Evolutionary conservation across 2,888 invertebrate species (phyloP).

Genomic region (Subacronicta megacephala): DNA sequence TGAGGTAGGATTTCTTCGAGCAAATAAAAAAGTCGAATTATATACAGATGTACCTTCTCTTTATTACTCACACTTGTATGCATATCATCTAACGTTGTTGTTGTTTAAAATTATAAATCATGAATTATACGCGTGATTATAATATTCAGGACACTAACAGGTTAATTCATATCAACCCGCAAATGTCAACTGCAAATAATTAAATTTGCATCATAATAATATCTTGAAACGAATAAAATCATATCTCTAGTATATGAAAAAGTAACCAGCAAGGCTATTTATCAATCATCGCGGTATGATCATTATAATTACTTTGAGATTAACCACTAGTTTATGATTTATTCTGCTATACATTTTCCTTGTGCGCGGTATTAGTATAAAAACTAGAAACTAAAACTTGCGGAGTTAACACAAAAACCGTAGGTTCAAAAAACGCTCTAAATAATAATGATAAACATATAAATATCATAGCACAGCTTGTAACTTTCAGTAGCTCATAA

Average conservation of each 20-base stretch:
- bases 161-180: constrained; percentile 39
- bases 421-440: constrained; percentile 8
- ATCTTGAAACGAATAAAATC: constrained; percentile 35
- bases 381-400: constrained; percentile 17
- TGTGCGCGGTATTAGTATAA: constrained; percentile 32
- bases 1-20: too few species aligned
- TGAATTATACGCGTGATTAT: constrained; percentile 6
- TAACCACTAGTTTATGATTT: constrained; percentile 37
- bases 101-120: background rate
- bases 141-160: constrained; percentile 26
- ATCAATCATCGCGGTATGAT: constrained; percentile 52
- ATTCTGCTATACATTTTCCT: constrained; percentile 49
- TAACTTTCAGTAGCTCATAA: too few species aligned
- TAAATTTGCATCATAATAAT: constrained; percentile 33
- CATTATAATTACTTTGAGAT: constrained; percentile 47
- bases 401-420: constrained; percentile 10
- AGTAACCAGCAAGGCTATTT: constrained; percentile 48
- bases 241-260: constrained; percentile 30
- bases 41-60: background rate
- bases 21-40: background rate
- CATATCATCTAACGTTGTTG: too few species aligned
- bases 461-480: background rate
- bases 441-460: background rate
- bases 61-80: too few species aligned
- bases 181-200: constrained; percentile 44